phyloP scores from a whole-genome alignment of 30 jellyfish, hydroid and myxozoan species.

The Nemopilema nomurai region DNA sequence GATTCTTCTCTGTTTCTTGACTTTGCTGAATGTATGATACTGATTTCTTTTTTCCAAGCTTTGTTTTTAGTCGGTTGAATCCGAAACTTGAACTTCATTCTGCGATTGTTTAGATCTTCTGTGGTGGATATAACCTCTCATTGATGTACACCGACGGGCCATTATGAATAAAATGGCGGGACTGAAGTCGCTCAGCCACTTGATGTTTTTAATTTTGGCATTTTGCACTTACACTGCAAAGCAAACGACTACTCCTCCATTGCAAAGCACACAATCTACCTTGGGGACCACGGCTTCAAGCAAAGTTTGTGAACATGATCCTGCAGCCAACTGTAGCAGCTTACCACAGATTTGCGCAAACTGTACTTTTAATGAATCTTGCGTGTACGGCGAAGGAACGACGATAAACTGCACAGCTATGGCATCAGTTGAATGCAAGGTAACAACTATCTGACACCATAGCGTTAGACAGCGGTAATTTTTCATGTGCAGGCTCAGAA shows the following conservation, averaged over 20 bases:
- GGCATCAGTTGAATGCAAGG: slow-evolving; percentile 60
- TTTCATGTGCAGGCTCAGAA: no score
- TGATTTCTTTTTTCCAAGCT: background rate
- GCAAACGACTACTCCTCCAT: background rate
- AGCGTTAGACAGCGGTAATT: background rate
- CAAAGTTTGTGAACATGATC: background rate
- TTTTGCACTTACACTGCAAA: background rate
- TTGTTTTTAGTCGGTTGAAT: background rate
- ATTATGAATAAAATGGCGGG: background rate
- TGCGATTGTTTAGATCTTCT: background rate
- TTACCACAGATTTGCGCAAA: slow-evolving; percentile 53
- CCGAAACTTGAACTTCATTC: background rate
- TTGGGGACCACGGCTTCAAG: background rate
- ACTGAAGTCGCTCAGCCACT: background rate
- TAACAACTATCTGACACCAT: background rate
- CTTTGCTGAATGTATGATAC: background rate
- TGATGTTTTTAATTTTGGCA: background rate
- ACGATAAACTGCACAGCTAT: slow-evolving; percentile 59
- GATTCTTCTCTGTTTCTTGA: no score
- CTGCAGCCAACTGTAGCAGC: slow-evolving; percentile 25
- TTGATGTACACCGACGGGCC: background rate
- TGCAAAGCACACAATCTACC: slow-evolving; percentile 9
- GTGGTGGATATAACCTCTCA: background rate
- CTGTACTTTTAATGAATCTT: slow-evolving; percentile 63
- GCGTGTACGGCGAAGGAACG: slow-evolving; percentile 75